Percentiles rank a stretch among this genome's conserved stretches.
Conservation (phyloP, 23 tunicate species). For the Oikopleura dioica region DNA sequence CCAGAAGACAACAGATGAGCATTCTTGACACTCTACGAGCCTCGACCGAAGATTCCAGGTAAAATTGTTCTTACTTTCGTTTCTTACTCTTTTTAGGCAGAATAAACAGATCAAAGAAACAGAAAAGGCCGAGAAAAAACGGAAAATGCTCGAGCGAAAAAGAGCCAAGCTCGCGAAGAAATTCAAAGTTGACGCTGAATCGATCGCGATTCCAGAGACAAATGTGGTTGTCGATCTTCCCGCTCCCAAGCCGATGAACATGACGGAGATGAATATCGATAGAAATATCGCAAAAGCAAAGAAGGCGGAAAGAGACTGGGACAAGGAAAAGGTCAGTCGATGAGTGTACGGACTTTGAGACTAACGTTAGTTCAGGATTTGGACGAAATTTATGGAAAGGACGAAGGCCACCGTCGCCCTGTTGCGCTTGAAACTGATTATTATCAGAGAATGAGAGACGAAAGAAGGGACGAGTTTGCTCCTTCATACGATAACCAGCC, state of each 20-base stretch:
- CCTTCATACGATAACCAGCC: background rate
- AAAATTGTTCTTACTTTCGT: no score
- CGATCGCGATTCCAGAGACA: background rate
- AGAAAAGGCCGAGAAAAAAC: constrained; percentile 18
- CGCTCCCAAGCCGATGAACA: background rate
- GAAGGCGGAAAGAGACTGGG: background rate
- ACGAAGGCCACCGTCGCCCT: background rate
- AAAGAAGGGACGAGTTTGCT: background rate
- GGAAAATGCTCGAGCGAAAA: background rate
- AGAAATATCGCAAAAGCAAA: background rate
- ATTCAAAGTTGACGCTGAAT: background rate
- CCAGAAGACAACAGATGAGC: constrained; percentile 45
- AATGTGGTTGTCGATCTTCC: background rate
- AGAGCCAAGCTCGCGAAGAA: background rate
- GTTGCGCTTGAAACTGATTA: background rate
- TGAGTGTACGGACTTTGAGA: no score
- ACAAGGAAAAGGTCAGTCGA: background rate
- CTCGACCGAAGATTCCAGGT: constrained; percentile 38
- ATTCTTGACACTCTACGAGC: constrained; percentile 26
- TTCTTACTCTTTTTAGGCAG: no score
- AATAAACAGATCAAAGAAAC: constrained; percentile 15
- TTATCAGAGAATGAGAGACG: background rate
- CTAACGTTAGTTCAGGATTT: background rate
- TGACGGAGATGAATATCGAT: background rate
- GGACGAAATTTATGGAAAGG: background rate